phyloP scores from a whole-genome alignment of 2,797 vertebrate species.

The Cossypha caffra region DNA sequence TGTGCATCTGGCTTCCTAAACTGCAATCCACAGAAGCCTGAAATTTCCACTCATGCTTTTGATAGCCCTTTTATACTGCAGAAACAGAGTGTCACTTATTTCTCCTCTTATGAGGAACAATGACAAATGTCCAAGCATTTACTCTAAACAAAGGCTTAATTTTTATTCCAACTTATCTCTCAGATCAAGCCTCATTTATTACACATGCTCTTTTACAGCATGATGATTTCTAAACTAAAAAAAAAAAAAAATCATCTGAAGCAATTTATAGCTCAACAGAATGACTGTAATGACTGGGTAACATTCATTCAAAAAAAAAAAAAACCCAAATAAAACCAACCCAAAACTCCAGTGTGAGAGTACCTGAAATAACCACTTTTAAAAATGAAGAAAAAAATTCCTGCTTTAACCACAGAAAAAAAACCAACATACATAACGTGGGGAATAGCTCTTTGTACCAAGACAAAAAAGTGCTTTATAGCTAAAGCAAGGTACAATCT shows the following conservation, averaged over 20 bases:
- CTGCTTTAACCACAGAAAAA: neutral
- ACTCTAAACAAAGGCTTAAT: neutral
- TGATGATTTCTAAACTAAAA: neutral
- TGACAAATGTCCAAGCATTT: neutral
- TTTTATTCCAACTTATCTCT: neutral
- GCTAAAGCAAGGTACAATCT: neutral
- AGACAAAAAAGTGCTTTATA: neutral
- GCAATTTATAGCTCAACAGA: neutral
- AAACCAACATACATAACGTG: neutral
- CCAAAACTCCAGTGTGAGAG: accelerated
- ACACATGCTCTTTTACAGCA: neutral
- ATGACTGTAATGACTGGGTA: neutral
- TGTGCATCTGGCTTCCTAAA: neutral
- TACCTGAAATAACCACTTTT: neutral
- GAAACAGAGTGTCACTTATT: neutral
- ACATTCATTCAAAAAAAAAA: neutral
- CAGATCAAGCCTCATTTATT: neutral
- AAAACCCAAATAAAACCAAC: neutral
- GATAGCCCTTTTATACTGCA: neutral
- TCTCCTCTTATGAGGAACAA: neutral
- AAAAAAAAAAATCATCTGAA: neutral
- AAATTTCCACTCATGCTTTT: neutral
- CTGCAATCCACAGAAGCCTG: neutral
- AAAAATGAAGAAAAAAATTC: neutral
- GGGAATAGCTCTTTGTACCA: neutral